Percentiles rank a stretch among this genome's conserved stretches.
phyloP scores from a whole-genome alignment of 92 coral and sea anemone species.

The Phymanthus crucifer region DNA sequence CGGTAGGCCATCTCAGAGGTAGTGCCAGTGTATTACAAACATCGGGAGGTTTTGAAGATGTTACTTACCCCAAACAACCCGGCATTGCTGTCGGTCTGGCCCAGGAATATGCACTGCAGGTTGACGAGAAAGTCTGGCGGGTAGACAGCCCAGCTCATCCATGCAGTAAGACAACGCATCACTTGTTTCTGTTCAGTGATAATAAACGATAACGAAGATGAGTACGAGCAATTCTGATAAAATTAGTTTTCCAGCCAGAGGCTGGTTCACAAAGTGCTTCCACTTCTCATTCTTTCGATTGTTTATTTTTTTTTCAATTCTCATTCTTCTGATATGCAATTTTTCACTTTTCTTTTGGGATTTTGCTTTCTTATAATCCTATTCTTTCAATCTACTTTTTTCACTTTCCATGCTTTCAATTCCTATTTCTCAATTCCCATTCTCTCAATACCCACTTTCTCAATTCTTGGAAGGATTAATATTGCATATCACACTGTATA shows the following conservation, averaged over 20 bases:
- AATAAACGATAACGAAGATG: background rate
- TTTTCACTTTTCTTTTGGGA: no score
- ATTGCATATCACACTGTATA: background rate
- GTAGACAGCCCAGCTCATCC: constrained; percentile 99
- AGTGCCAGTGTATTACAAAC: background rate
- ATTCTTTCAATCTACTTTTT: no score
- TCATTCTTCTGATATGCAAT: no score
- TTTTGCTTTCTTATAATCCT: no score
- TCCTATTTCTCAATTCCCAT: background rate
- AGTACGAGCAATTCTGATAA: no score
- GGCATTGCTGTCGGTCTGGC: constrained; percentile 65
- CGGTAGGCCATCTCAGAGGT: background rate
- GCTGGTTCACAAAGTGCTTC: no score
- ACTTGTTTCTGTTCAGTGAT: constrained; percentile 80
- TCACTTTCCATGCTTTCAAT: background rate
- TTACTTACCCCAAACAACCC: constrained; percentile 63
- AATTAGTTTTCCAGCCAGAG: no score
- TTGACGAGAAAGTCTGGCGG: constrained; percentile 91
- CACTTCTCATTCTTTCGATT: background rate
- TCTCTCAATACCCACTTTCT: no score
- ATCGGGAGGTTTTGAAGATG: background rate
- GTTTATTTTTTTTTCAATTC: no score
- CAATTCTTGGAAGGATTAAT: background rate
- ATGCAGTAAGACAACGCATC: constrained; percentile 87
- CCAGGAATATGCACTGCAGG: constrained; percentile 81